Percentiles rank a stretch among this genome's conserved stretches.
phyloP scores from a whole-genome alignment of 2,113 vertebrate species.

The Pseudorectes ferrugineus region DNA sequence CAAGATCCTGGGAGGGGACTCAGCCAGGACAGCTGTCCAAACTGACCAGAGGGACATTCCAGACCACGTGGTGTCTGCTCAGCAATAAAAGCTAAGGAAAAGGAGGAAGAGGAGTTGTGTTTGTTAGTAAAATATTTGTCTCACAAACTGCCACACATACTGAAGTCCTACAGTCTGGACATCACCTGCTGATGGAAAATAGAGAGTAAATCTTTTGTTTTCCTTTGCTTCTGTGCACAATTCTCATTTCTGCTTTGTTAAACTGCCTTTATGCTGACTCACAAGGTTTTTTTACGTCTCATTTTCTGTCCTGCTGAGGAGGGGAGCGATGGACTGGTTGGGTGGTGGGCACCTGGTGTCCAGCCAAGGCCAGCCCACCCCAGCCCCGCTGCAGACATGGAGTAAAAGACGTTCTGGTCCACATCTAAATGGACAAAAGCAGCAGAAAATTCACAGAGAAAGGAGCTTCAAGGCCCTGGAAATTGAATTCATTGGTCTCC shows the following conservation, averaged over 20 bases:
- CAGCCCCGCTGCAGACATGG: neutral
- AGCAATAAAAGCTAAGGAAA: neutral
- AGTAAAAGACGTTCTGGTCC: neutral
- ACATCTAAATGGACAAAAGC: neutral
- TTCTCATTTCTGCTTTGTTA: neutral
- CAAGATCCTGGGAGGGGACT: neutral
- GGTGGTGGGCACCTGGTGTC: neutral
- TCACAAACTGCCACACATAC: neutral
- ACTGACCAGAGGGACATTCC: neutral
- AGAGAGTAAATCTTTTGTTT: neutral
- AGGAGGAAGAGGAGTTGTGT: neutral
- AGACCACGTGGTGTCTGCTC: neutral
- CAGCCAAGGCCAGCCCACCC: neutral
- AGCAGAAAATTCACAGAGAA: neutral
- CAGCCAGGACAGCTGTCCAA: neutral
- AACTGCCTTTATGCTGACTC: neutral
- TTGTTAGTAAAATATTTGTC: neutral
- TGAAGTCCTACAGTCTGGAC: neutral
- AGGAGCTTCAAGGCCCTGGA: neutral
- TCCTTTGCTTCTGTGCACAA: neutral
- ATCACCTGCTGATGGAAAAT: neutral
- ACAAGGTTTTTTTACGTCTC: neutral
- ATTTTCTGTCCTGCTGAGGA: neutral
- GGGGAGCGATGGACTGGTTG: too few relatives aligned
- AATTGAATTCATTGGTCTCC: neutral